Evolutionary conservation across 2,888 invertebrate genomes (phyloP).

Genomic region (Heliconius charithonia): DNA sequence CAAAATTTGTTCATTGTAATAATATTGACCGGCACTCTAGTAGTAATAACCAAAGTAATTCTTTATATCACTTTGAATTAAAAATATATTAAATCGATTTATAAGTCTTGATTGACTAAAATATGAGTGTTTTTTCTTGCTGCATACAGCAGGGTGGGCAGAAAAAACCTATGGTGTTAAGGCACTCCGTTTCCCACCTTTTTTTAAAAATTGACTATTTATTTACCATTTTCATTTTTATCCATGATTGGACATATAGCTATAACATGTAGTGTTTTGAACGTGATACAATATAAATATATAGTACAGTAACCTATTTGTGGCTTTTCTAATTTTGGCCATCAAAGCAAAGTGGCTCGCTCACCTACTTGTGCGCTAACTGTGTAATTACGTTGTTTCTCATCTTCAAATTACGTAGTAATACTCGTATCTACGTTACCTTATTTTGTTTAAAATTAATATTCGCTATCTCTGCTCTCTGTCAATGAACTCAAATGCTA

Average conservation of each 20-base stretch:
- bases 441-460: conserved; percentile 26
- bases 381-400: conserved; percentile 63
- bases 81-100: too few relatives aligned
- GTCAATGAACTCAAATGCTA: conserved; percentile 43
- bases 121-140: too few relatives aligned
- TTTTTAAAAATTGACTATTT: too few relatives aligned
- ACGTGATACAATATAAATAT: not conserved
- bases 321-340: conserved; percentile 28
- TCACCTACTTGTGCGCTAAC: conserved; percentile 67
- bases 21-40: too few relatives aligned
- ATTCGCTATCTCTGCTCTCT: conserved; percentile 35
- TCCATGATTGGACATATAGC: not conserved
- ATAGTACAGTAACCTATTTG: conserved; percentile 31
- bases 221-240: not conserved
- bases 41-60: too few relatives aligned
- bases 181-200: too few relatives aligned
- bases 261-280: too few relatives aligned
- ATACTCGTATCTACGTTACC: not conserved
- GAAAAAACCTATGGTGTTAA: too few relatives aligned
- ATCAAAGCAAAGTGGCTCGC: conserved; percentile 50
- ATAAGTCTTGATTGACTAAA: too few relatives aligned
- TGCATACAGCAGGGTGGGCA: not conserved
- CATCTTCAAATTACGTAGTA: conserved; percentile 33
- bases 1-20: too few relatives aligned
- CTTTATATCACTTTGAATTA: too few relatives aligned